Conservation (phyloP, 2,797 vertebrate species). For the Molossus molossus region DNA sequence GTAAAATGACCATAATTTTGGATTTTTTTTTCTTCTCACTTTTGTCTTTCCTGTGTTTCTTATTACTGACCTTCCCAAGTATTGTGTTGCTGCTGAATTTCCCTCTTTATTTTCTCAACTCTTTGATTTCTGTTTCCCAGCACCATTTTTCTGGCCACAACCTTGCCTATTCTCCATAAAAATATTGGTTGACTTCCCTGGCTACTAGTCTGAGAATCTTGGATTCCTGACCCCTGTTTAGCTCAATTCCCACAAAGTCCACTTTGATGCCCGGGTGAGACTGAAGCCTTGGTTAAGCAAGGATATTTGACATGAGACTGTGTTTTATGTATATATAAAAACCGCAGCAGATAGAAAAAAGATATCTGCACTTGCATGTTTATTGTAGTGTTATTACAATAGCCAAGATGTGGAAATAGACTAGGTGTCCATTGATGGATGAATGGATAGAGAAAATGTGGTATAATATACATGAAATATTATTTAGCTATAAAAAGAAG, state of each 20-base stretch:
- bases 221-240: neutral
- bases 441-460: neutral
- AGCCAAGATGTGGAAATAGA: neutral
- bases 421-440: neutral
- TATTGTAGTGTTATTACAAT: neutral
- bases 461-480: neutral
- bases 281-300: constrained; percentile 26
- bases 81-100: neutral
- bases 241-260: neutral
- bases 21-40: neutral
- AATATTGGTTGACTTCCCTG: neutral
- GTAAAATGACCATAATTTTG: neutral
- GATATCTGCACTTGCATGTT: neutral
- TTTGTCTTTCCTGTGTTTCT: neutral
- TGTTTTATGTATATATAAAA: too few species aligned
- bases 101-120: neutral
- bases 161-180: neutral
- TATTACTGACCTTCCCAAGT: neutral
- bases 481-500: neutral
- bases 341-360: neutral
- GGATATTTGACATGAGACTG: neutral
- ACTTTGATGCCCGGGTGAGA: neutral
- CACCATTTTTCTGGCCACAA: neutral
- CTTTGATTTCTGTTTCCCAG: constrained; percentile 14
- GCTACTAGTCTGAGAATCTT: neutral